Percentiles rank a stretch among this genome's conserved stretches.
These are phyloP conservation scores for Tetragonula carbonaria DNA, from an alignment of 2,888 invertebrate genomes.

Conservation along the genomic window DNA sequence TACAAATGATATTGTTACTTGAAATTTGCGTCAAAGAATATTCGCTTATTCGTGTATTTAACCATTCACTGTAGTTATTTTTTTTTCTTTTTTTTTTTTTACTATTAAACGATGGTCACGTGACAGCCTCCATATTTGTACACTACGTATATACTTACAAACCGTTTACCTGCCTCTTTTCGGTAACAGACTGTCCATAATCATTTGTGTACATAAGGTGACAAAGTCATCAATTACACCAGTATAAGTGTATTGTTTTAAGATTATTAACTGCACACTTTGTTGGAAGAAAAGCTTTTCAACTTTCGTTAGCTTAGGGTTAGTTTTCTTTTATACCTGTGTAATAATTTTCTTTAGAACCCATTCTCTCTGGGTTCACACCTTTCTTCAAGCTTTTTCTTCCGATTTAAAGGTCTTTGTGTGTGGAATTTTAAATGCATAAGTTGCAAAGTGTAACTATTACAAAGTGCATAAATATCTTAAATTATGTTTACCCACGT, in stretches of 20 bases:
- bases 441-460: neutral
- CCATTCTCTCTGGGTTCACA: neutral
- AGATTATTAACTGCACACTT: slow-evolving; percentile 51
- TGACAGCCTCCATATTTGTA: neutral
- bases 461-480: neutral
- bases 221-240: too few species aligned
- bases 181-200: slow-evolving; percentile 18
- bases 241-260: slow-evolving; percentile 49
- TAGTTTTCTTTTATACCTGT: slow-evolving; percentile 29
- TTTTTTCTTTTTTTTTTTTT: neutral
- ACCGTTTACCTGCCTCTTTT: slow-evolving; percentile 6
- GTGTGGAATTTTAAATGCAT: neutral
- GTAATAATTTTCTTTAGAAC: slow-evolving; percentile 16
- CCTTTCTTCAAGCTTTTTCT: neutral
- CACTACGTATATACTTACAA: neutral
- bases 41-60: neutral
- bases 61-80: neutral
- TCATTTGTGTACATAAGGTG: slow-evolving; percentile 70
- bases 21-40: neutral
- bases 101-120: neutral
- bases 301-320: neutral
- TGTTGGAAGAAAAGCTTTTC: slow-evolving; percentile 41
- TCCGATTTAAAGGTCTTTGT: neutral
- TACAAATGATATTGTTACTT: too few species aligned
- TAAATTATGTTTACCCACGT: slow-evolving; percentile 4